These are phyloP conservation scores for Tricholaema leucomelas DNA, from an alignment of 2,113 vertebrate species.

Conservation along the genomic window DNA sequence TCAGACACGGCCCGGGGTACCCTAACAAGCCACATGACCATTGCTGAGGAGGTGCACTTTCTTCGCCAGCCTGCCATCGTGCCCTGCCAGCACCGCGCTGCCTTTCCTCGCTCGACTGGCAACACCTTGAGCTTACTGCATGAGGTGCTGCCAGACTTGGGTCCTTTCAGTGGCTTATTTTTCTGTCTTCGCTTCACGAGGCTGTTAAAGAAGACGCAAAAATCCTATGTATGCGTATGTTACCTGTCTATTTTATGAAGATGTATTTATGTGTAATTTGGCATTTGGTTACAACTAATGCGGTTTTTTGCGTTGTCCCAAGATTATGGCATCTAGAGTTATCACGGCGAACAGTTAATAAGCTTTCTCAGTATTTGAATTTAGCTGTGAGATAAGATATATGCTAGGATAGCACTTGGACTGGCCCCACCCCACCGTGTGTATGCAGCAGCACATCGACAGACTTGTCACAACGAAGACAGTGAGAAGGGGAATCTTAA, in stretches of 20 bases:
- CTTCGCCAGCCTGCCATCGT: neutral
- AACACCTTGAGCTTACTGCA: neutral
- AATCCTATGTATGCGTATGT: accelerated
- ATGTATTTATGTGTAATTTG: neutral
- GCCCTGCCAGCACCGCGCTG: accelerated
- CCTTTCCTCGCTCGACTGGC: accelerated
- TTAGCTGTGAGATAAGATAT: neutral
- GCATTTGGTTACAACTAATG: neutral
- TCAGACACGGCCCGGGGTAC: accelerated
- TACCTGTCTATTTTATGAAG: accelerated
- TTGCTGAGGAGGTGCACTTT: neutral
- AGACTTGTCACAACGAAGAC: neutral
- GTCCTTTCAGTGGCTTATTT: neutral
- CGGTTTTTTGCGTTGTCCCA: accelerated
- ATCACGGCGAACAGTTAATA: accelerated
- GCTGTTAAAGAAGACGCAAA: neutral
- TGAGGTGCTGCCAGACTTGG: neutral
- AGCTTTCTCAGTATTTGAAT: neutral
- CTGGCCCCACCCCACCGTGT: too few species aligned
- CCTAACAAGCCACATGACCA: accelerated
- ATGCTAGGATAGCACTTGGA: neutral
- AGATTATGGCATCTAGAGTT: neutral
- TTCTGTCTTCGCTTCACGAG: neutral
- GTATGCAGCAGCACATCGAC: neutral
- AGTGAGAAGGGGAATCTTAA: accelerated